Evolutionary conservation across 2,797 vertebrate species (phyloP), one percentile per base, ranked within the genome.

Genomic region (Cottoperca gobio): DNA sequence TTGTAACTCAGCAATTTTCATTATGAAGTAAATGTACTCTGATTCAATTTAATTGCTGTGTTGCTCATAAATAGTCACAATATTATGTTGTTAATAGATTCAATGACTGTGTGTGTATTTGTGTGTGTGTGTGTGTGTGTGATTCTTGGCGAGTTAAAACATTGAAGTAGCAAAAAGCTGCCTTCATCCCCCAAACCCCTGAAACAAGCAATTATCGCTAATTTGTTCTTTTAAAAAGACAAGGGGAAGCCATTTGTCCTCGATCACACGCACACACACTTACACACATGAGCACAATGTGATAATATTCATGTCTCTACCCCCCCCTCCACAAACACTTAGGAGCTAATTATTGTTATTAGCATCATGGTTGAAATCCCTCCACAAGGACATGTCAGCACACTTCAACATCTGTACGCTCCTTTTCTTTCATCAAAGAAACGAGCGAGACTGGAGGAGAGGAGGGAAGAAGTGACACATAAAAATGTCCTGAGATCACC

Each of bases 301-400:
- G 83, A 91, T 90, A 95, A 95, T 95, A 95, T 95, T 95, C 93
- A 95, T 93, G 93, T 94, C 91, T 89, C 84, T 89, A 81, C 91
- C 92, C 88, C 93, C 92, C 91, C 90, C 83, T 90, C 86, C 49
- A 69, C 91, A 92, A 92, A 95, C 94, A 93, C 93, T 94, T 94
- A 93, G 91, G 89, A 93, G 91, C 92, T 95, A 95, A 96, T 95
- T 95, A 95, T 95, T 95, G 94, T 95, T 95, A 95, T 95, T 95
- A 95, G 87, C 94, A 94, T 94, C 93, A 95, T 93, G 93, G 92
- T 94, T 95, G 93, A 96, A 93, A 94, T 96, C 93, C 89, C 89
- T 92, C 90, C 83, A 91, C 94, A 95, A 95, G 95, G 95, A 94
- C 95, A 91, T 94, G 93, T 94, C 94, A 94, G 90, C 91, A 87